phyloP scores from a whole-genome alignment of 2,888 invertebrate species.

The Epinotia ramella region DNA sequence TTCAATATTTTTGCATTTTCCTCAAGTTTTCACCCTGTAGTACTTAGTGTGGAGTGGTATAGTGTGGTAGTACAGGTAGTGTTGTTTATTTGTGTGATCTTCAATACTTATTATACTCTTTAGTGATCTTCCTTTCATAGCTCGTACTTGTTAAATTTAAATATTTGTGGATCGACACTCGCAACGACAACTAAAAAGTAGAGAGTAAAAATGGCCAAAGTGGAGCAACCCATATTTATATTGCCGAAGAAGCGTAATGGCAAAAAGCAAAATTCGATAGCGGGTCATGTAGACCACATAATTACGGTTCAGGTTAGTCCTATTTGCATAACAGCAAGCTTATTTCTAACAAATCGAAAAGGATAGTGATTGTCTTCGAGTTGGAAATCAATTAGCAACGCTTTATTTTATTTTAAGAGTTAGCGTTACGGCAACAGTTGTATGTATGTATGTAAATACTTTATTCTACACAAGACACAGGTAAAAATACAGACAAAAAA shows the following conservation, averaged over 20 bases:
- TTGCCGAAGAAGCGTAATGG: conserved; percentile 86
- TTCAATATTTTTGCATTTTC: background rate
- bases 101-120: background rate
- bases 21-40: background rate
- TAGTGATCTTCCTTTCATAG: background rate
- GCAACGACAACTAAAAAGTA: conserved; percentile 17
- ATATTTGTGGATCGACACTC: background rate
- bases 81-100: conserved; percentile 28
- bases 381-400: background rate
- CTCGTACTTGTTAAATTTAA: background rate
- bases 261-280: conserved; percentile 79
- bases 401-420: background rate
- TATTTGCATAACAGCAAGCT: background rate
- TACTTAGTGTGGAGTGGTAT: no score
- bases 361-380: no score
- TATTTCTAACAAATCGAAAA: background rate
- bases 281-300: conserved; percentile 87
- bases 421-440: background rate
- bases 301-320: conserved; percentile 84
- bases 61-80: no score
- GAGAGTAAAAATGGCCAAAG: conserved; percentile 67
- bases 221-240: conserved; percentile 84
- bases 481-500: no score
- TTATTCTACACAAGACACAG: no score
- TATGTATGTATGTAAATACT: no score